These are phyloP conservation scores for Tichodroma muraria DNA, from an alignment of 2,113 vertebrate species.

Conservation along the genomic window DNA sequence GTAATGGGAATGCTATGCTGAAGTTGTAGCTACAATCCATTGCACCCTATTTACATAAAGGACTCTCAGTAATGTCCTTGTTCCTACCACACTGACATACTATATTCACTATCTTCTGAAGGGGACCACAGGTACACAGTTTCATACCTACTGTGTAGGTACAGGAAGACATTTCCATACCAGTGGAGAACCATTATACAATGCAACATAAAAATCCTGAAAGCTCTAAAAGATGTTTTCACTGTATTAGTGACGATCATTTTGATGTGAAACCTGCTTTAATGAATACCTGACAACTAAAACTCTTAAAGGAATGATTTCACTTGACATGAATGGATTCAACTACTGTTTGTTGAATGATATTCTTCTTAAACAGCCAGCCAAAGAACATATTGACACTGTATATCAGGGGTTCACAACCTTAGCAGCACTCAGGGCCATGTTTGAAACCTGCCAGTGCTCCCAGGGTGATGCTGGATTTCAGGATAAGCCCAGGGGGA, in stretches of 20 bases:
- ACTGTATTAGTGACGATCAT: slow-evolving; percentile 69
- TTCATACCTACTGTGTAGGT: background rate
- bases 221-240: slow-evolving; percentile 62
- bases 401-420: background rate
- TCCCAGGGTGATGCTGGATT: background rate
- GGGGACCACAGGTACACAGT: background rate
- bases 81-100: background rate
- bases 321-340: slow-evolving; percentile 64
- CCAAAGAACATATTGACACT: slow-evolving; percentile 21
- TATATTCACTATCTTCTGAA: background rate
- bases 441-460: rapidly evolving
- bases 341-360: slow-evolving; percentile 62
- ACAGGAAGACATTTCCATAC: background rate
- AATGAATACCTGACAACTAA: slow-evolving; percentile 78
- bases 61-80: background rate
- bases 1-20: background rate
- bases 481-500: background rate
- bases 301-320: slow-evolving; percentile 65
- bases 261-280: slow-evolving; percentile 68
- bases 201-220: background rate
- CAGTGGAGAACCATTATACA: background rate
- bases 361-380: slow-evolving; percentile 52
- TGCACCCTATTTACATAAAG: background rate
- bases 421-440: background rate
- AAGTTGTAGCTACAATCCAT: background rate